Conservation (phyloP, 2,113 vertebrate species). For the Pseudorhombus dupliciocellatus region DNA sequence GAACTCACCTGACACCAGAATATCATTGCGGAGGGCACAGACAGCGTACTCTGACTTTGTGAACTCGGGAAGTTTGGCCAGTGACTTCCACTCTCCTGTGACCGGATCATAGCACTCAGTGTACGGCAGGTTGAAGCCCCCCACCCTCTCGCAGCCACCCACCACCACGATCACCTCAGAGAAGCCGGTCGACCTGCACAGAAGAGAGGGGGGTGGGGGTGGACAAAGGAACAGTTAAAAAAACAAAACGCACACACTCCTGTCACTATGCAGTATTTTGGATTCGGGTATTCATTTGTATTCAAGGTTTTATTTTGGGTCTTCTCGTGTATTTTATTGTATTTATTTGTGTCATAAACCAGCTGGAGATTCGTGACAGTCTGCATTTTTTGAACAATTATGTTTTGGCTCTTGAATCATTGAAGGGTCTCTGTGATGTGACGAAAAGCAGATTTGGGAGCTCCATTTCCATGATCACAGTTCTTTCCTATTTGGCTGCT, state of each 20-base stretch:
- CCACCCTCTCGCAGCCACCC: slow-evolving; percentile 95
- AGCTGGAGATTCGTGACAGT: background rate
- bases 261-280: background rate
- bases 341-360: too few relatives aligned
- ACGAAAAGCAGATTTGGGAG: slow-evolving; percentile 31
- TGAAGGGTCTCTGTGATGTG: background rate
- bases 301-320: background rate
- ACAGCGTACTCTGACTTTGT: slow-evolving; percentile 98
- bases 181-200: slow-evolving; percentile 92
- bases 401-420: too few relatives aligned
- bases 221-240: background rate
- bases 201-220: background rate
- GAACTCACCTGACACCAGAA: slow-evolving; percentile 95
- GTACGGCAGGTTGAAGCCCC: slow-evolving; percentile 97
- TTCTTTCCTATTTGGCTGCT: slow-evolving; percentile 38
- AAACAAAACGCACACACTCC: background rate
- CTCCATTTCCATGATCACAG: slow-evolving; percentile 45
- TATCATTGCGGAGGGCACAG: slow-evolving; percentile 96
- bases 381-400: too few relatives aligned
- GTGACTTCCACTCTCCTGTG: slow-evolving; percentile 96
- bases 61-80: slow-evolving; percentile 97
- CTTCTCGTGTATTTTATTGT: too few relatives aligned
- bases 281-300: background rate
- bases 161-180: slow-evolving; percentile 98
- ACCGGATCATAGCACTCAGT: slow-evolving; percentile 98